phyloP scores from a whole-genome alignment of 2,888 invertebrate genomes.

The Cyrtodaria siliqua region DNA sequence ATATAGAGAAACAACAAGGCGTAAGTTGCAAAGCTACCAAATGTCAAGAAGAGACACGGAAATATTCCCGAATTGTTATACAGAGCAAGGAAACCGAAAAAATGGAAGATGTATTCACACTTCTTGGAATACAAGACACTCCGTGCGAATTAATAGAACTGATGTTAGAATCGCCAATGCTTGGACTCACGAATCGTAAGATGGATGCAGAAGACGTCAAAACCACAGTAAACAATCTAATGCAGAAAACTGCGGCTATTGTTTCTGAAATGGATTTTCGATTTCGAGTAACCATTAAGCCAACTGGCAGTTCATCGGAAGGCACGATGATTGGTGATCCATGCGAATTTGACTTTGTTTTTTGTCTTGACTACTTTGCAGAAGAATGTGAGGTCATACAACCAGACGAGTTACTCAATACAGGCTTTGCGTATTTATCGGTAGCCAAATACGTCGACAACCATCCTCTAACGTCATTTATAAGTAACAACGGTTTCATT shows the following conservation, averaged over 20 bases:
- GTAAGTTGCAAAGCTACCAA: neutral
- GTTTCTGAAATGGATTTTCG: constrained; percentile 21
- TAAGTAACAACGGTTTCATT: constrained; percentile 16
- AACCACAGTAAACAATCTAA: constrained; percentile 13
- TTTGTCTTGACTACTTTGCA: constrained; percentile 34
- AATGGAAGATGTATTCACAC: constrained; percentile 17
- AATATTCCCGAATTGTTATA: constrained; percentile 16
- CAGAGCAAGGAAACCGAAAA: constrained; percentile 23
- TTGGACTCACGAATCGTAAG: constrained; percentile 27
- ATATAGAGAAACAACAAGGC: neutral
- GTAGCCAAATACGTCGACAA: neutral
- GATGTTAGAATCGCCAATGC: constrained; percentile 20
- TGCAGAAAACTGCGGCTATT: constrained; percentile 25
- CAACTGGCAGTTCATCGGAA: constrained; percentile 48
- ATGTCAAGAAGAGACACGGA: neutral
- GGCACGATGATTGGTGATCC: constrained; percentile 44
- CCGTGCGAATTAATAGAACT: constrained; percentile 10
- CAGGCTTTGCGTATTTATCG: constrained; percentile 26
- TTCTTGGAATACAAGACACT: constrained; percentile 14
- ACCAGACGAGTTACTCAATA: constrained; percentile 22
- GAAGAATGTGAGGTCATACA: constrained; percentile 28
- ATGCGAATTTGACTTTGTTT: constrained; percentile 42
- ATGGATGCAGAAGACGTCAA: constrained; percentile 21
- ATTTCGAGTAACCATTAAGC: constrained; percentile 31
- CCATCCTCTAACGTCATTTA: constrained; percentile 14